Conservation (phyloP, 2,113 vertebrate species). For the Scolopax mira region DNA sequence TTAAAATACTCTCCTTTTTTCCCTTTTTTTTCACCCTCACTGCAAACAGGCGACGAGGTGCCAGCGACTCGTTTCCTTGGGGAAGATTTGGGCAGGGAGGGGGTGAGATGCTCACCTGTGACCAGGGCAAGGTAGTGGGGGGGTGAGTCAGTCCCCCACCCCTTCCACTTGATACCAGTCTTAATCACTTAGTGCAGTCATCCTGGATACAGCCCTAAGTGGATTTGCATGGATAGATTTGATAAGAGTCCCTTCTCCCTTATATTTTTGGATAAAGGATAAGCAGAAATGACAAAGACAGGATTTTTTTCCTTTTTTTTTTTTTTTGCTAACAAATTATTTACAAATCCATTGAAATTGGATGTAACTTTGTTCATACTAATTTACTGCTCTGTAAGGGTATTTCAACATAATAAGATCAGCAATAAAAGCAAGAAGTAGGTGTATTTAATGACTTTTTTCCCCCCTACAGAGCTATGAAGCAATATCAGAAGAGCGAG, state of each 20-base stretch:
- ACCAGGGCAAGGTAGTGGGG: not conserved
- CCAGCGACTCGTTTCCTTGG: not conserved
- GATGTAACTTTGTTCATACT: not conserved
- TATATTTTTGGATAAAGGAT: not conserved
- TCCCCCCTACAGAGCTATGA: not conserved
- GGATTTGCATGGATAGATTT: not conserved
- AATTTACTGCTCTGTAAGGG: not conserved
- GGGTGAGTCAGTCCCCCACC: not conserved
- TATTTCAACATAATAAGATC: conserved; percentile 16
- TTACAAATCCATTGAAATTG: conserved; percentile 27
- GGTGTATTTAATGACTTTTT: not conserved
- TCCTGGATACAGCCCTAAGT: not conserved
- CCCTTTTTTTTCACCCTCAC: too few relatives aligned
- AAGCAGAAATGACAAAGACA: not conserved
- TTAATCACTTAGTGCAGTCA: not conserved
- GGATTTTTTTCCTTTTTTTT: not conserved
- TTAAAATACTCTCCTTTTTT: not conserved
- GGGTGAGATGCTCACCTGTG: not conserved
- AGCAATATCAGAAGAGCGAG: not conserved
- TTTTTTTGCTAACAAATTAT: not conserved
- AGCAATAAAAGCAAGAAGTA: not conserved
- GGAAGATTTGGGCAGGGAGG: not conserved
- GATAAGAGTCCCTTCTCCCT: not conserved
- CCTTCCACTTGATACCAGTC: not conserved
- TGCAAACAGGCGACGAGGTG: not conserved